Evolutionary conservation across 2,113 vertebrate genomes (phyloP), one percentile per base, ranked within the genome.

Genomic region (Crocuta crocuta): DNA sequence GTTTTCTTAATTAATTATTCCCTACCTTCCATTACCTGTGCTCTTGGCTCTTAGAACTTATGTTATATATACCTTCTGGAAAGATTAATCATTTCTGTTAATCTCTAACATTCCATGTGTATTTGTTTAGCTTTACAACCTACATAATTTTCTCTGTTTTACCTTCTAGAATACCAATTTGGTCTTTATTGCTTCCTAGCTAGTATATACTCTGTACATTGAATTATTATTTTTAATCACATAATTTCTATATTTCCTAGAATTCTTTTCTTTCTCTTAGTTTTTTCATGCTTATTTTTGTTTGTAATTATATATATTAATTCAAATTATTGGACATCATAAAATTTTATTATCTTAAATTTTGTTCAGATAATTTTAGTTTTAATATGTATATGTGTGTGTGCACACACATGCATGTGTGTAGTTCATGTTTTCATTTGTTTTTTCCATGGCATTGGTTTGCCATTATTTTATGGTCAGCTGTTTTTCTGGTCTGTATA

Each of bases 401-500:
- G 15, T 78, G 8, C 7, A 10, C 31, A 50, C 19, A 43, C 24
- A 13, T 85, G 83, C 33, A 2, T 33, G 24, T 63, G 19, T 26
- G 4, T 48, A 76, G 16, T 80, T 48, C 4, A 63, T 50, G 11
- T 35, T 89, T 71, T 48, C 3, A 58, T 89, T 63, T 94, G 35
- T 74, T 79, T 89, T 86, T 96, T 23, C 31, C 50, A 48, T 89
- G 39, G 24, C 16, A 76, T 48, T 89, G 39, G 6, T 83, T 93
- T 95, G 66, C 16, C 4, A 24, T 61, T 86, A 86, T 76, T 71
- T 79, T 63, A 35, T 24, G 43, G 45, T 96, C 53, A 12, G 16
- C 28, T 83, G 19, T 83, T 96, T 83, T 78, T 93, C 55, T 96
- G 48, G 73, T 76, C 48, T 74, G 15, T 89, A 76, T 68, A 11